Conservation (phyloP, 2,888 invertebrate genomes). For the Drosophila robusta region DNA sequence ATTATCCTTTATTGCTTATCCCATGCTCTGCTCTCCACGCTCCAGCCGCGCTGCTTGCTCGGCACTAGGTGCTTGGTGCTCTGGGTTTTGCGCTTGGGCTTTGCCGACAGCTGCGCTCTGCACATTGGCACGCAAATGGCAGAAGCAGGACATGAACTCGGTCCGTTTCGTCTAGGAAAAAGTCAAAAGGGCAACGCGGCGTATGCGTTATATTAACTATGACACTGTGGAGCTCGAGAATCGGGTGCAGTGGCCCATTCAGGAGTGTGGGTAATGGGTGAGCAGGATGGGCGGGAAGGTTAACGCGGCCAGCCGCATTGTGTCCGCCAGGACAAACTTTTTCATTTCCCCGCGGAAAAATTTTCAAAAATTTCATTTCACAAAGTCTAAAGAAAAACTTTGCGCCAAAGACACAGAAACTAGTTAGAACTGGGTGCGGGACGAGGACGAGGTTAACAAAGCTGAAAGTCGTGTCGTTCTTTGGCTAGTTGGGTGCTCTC, state of each 20-base stretch:
- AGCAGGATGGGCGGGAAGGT: neutral
- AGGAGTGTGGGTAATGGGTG: too few species aligned
- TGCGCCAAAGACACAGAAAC: slow-evolving; percentile 79
- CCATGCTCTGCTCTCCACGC: slow-evolving; percentile 62
- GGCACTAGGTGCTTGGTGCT: slow-evolving; percentile 20
- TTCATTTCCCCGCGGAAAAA: slow-evolving; percentile 82
- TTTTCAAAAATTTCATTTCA: slow-evolving; percentile 81
- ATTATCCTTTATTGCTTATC: slow-evolving; percentile 83
- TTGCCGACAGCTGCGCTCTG: slow-evolving; percentile 62
- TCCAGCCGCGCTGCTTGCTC: slow-evolving; percentile 17
- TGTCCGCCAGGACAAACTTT: slow-evolving; percentile 78
- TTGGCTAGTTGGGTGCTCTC: slow-evolving; percentile 43
- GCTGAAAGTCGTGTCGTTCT: slow-evolving; percentile 74
- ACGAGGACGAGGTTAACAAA: slow-evolving; percentile 53
- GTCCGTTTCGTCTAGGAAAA: slow-evolving; percentile 43
- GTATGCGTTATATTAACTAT: slow-evolving; percentile 78
- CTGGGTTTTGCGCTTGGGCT: slow-evolving; percentile 20
- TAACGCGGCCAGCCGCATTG: slow-evolving; percentile 69
- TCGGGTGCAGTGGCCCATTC: slow-evolving; percentile 26
- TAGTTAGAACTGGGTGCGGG: slow-evolving; percentile 65
- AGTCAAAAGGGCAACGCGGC: slow-evolving; percentile 78
- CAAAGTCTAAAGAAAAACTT: slow-evolving; percentile 76
- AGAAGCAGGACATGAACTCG: slow-evolving; percentile 17
- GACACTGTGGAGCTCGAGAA: slow-evolving; percentile 49
- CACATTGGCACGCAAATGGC: slow-evolving; percentile 70